phyloP scores from a whole-genome alignment of 2,113 vertebrate species.

The Anas platyrhynchos region DNA sequence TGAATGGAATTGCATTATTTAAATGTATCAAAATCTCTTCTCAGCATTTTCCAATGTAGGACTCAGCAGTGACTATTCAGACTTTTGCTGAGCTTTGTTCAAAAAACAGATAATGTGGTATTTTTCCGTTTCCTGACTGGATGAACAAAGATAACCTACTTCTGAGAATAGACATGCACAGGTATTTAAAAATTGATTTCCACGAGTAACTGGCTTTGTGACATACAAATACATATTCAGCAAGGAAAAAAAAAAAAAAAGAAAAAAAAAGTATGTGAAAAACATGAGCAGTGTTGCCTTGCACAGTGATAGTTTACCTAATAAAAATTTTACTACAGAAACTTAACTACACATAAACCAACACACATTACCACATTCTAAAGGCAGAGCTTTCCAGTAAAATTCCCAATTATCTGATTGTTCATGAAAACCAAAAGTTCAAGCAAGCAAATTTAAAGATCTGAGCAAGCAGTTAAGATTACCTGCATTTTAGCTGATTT shows the following conservation, averaged over 20 bases:
- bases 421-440: not conserved
- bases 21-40: not conserved
- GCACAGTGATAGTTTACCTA: not conserved
- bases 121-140: slow-evolving; percentile 21
- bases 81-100: not conserved
- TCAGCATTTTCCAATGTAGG: rapidly evolving
- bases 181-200: slow-evolving; percentile 47
- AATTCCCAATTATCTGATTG: not conserved
- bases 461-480: not conserved
- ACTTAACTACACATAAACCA: not conserved
- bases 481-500: not conserved
- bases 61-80: not conserved
- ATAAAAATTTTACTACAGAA: not conserved
- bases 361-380: not conserved
- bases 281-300: not conserved
- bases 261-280: not conserved
- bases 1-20: not conserved
- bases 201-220: not conserved
- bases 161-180: not conserved
- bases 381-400: not conserved
- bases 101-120: not conserved
- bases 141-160: slow-evolving; percentile 34
- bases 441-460: not conserved
- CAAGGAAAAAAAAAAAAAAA: not conserved
- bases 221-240: not conserved